A percentile compares a stretch with the other conserved stretches of the same genome.
Conservation (phyloP, 2,113 vertebrate genomes). For the Brachyhypopomus gauderio region DNA sequence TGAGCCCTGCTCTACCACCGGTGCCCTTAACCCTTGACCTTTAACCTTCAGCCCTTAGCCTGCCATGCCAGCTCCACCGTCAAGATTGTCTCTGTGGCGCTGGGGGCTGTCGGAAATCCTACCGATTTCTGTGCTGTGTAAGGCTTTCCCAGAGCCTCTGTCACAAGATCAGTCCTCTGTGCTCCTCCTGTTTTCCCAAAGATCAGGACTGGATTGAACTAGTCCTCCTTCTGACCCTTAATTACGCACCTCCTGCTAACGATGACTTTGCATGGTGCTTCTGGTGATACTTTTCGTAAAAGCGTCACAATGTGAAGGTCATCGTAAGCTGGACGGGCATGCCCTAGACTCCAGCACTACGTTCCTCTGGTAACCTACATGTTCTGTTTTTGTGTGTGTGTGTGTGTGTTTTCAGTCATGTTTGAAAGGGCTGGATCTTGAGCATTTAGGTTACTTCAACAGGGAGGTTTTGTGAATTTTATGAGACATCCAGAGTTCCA, state of each 20-base stretch:
- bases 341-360: too few relatives aligned
- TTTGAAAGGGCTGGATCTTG: too few relatives aligned
- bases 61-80: background rate
- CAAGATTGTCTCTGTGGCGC: background rate
- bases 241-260: background rate
- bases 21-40: slow-evolving; percentile 1
- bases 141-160: background rate
- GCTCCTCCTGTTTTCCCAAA: background rate
- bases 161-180: background rate
- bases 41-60: background rate
- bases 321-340: background rate
- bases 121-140: too few relatives aligned
- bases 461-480: too few relatives aligned
- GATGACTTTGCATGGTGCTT: background rate
- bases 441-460: too few relatives aligned
- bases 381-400: background rate
- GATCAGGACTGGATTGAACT: background rate
- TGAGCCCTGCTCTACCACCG: slow-evolving; percentile 62
- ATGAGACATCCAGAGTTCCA: too few relatives aligned
- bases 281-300: slow-evolving; percentile 4
- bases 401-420: too few relatives aligned
- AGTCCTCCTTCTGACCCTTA: background rate
- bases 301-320: background rate
- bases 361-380: too few relatives aligned
- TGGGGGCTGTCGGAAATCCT: background rate